Evolutionary conservation across 2,113 vertebrate genomes (phyloP).

Genomic region (Pachyramphus minor): DNA sequence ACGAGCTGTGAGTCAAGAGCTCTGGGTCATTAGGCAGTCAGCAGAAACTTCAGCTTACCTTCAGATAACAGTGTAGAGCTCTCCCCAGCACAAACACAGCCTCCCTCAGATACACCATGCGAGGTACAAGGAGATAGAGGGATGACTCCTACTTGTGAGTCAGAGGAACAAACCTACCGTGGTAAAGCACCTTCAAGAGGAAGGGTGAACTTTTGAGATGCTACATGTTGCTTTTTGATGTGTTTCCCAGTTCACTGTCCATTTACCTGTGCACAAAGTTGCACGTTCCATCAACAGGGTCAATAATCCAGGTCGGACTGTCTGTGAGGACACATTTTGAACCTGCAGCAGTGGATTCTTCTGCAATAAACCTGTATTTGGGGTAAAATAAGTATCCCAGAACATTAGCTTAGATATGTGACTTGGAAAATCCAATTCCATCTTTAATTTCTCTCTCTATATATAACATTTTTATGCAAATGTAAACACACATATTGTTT

Average conservation of each 20-base stretch:
- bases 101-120: rapidly evolving
- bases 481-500: not conserved
- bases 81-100: not conserved
- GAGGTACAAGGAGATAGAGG: not conserved
- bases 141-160: not conserved
- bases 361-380: constrained; percentile 82
- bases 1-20: not conserved
- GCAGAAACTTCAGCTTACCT: not conserved
- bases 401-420: not conserved
- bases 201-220: not conserved
- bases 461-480: not conserved
- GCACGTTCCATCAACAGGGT: constrained; percentile 88
- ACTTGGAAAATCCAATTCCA: not conserved
- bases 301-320: constrained; percentile 87
- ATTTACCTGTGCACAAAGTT: constrained; percentile 88
- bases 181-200: not conserved
- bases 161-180: not conserved
- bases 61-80: not conserved
- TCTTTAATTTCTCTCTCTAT: not conserved
- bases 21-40: not conserved
- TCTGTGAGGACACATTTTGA: constrained; percentile 81
- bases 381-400: not conserved
- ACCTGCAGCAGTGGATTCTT: constrained; percentile 85
- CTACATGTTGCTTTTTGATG: not conserved
- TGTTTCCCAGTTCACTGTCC: not conserved